phyloP scores from a whole-genome alignment of 2,888 invertebrate genomes.

The Eupithecia dodoneata region DNA sequence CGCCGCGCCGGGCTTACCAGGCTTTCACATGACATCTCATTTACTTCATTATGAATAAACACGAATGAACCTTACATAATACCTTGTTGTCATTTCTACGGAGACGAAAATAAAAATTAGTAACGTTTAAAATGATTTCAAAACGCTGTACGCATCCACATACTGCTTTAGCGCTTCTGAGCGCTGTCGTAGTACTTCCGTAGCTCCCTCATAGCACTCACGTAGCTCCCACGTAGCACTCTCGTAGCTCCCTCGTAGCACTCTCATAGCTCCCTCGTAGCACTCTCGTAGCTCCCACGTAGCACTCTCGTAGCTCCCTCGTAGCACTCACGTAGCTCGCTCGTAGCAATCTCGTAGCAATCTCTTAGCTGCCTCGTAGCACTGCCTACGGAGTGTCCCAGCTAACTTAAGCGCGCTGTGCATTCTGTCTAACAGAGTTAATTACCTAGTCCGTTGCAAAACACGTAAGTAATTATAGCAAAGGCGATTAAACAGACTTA shows the following conservation, averaged over 20 bases:
- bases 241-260: constrained; percentile 6
- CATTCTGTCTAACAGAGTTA: constrained; percentile 20
- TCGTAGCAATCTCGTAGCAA: constrained; percentile 8
- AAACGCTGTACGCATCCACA: background rate
- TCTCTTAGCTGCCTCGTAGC: constrained; percentile 13
- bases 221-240: no score
- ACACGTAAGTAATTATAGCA: constrained; percentile 28
- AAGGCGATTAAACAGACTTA: constrained; percentile 21
- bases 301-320: constrained; percentile 18
- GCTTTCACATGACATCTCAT: background rate
- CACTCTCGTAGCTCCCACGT: constrained; percentile 3
- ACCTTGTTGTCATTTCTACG: no score
- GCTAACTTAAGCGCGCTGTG: background rate
- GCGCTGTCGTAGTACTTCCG: background rate
- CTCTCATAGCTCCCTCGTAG: background rate
- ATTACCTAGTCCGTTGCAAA: constrained; percentile 21
- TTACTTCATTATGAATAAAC: background rate
- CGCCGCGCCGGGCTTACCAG: background rate
- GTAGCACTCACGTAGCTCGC: background rate
- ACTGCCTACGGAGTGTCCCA: background rate
- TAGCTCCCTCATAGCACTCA: background rate
- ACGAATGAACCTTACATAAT: background rate
- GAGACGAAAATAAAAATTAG: no score
- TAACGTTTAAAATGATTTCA: no score
- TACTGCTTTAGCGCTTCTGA: no score